Base-by-base conservation (phyloP, 2,888 invertebrate genomes). In the Physocephala rufipes region DNA sequence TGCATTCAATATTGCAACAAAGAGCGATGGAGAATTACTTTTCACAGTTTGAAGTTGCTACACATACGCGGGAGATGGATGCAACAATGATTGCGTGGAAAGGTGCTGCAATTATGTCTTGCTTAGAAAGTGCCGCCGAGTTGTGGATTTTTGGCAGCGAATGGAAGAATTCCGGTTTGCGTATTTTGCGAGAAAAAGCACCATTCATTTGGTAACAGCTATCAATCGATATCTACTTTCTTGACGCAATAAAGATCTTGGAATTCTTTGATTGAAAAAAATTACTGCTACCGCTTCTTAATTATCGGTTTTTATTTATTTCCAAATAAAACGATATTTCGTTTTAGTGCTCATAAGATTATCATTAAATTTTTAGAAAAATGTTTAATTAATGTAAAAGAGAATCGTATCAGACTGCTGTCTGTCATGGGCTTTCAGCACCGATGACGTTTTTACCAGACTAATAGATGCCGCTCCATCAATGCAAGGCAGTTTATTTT, bases 1-100 rank as follows among this genome's bases (percentile, higher is more conserved):
- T 95, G 78, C 67, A 71, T 2, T 69, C 70, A 7, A 59, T 74
- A 45, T 26, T 49, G 19, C 88, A 91, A 77, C 93, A 92, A 80
- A 89, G 94, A 83, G 90, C 92, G 64, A 88, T 89, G 88, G 81
- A 77, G 74, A 70, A 71, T 28, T 55, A 21, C 43, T 66, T 36
- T 21, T 93, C 95, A 81, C 92, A 94, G 86, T 86, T 95, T 78
- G 97, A 97, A 84, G 95, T 97, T 70, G 94, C 96, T 59, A 95
- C 94, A 0, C 91, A 93, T 74, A 95, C 95, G 0, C 95, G 96
- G 85, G 97, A 97, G 79, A 93, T 96, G 89, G 96, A 97, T 85
- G 93, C 96, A 0, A 91, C 93, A 1, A 92, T 94, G 87, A 94
- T 95, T 15, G 90, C 93, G 0, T 97, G 97, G 97, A 97, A 97